A percentile compares a stretch with the other conserved stretches of the same genome.
These are phyloP conservation scores for Heteropelma amictum DNA, from an alignment of 2,888 invertebrate species.

Conservation along the genomic window DNA sequence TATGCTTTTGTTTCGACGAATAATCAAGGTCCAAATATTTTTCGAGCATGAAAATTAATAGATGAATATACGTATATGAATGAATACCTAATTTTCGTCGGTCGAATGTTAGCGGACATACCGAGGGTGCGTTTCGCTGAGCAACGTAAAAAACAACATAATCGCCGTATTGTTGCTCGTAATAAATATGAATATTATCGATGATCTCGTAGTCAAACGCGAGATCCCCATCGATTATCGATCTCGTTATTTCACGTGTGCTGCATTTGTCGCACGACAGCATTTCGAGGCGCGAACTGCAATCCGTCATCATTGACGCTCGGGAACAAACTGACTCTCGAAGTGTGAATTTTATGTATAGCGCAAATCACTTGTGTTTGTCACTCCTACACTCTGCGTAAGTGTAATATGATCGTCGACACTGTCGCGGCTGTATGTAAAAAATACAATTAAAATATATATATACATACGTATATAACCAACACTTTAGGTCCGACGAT, in stretches of 20 bases:
- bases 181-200: conserved; percentile 72
- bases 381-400: too few species aligned
- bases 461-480: too few species aligned
- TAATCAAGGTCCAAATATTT: too few species aligned
- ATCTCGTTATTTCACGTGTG: background rate
- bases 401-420: too few species aligned
- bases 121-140: conserved; percentile 61
- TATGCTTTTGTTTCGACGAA: too few species aligned
- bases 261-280: background rate
- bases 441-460: too few species aligned
- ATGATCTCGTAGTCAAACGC: conserved; percentile 69
- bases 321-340: conserved; percentile 27
- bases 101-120: conserved; percentile 27
- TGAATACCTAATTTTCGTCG: conserved; percentile 40
- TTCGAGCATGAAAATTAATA: background rate
- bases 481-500: too few species aligned
- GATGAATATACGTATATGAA: background rate
- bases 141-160: conserved; percentile 76
- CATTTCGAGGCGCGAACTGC: conserved; percentile 2
- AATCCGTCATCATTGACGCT: conserved; percentile 23
- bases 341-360: background rate
- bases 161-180: conserved; percentile 72
- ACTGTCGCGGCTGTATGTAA: too few species aligned
- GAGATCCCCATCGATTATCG: conserved; percentile 61
- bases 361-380: too few species aligned